Evolutionary conservation across 2,797 vertebrate genomes (phyloP).

Genomic region (Hypotaenidia philippensis): DNA sequence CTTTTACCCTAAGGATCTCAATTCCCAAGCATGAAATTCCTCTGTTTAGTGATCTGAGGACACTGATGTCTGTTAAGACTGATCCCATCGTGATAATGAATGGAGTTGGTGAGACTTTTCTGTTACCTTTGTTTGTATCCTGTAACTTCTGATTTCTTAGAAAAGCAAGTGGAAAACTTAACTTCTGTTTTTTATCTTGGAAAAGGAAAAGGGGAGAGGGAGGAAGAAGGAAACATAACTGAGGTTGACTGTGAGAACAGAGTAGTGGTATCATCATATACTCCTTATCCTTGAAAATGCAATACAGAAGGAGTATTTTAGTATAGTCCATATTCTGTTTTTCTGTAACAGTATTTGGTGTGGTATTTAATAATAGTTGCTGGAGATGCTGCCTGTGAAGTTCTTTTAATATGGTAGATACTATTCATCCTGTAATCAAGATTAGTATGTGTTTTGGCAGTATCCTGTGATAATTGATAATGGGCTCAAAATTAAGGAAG

Average conservation of each 20-base stretch:
- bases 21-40: background rate
- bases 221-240: background rate
- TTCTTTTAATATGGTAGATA: background rate
- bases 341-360: background rate
- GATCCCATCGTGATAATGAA: accelerated
- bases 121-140: background rate
- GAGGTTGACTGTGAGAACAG: background rate
- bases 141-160: background rate
- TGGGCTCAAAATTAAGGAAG: background rate
- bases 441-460: background rate
- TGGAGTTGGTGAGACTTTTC: background rate
- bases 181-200: background rate
- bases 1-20: background rate
- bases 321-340: background rate
- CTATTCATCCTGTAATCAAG: background rate
- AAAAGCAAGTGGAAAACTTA: background rate
- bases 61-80: background rate
- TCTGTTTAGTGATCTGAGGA: background rate
- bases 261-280: background rate
- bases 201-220: background rate
- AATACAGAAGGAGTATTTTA: background rate
- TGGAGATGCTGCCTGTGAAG: background rate
- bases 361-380: background rate
- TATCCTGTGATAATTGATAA: background rate
- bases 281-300: background rate